Evolutionary conservation across 2,113 vertebrate genomes (phyloP), one percentile per base, ranked within the genome.

Genomic region (Anolis carolinensis): DNA sequence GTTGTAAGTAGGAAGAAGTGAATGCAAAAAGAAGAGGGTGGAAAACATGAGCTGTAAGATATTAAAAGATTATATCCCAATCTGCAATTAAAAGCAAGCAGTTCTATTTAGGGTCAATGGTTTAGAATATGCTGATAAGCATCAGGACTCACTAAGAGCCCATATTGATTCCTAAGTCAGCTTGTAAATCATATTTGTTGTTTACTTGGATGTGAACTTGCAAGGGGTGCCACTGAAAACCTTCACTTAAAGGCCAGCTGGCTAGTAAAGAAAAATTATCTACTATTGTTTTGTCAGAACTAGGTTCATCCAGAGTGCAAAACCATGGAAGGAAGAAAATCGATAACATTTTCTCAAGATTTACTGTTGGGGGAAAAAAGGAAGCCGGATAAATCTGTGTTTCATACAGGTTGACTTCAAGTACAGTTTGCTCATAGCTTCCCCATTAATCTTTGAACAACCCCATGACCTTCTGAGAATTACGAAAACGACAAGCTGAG

Each of bases 231-330:
- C 70, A 90, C 79, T 89, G 63, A 7, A 78, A 87, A 91, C 90
- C 86, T 89, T 91, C 89, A 83, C 59, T 86, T 90, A 89, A 91
- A 92, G 88, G 81, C 92, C 92, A 95, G 89, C 92, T 92, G 91
- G 89, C 90, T 90, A 82, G 85, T 87, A 74, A 89, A 91, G 88
- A 90, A 92, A 90, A 93, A 92, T 84, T 86, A 91, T 90, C 92
- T 91, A 87, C 86, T 89, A 52, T 81, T 91, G 55, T 81, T 85
- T 88, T 88, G 67, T 78, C 87, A 93, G 93, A 92, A 91, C 85
- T 87, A 92, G 91, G 94, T 93, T 95, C 92, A 92, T 5, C 5
- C 89, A 88, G 76, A 95, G 90, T 92, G 90, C 90, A 92, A 88
- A 92, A 89, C 87, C 55, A 73, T 85, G 67, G 82, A 88, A 89